A percentile compares a stretch with the other conserved stretches of the same genome.
Evolutionary conservation across 1,140 invertebrate species (phyloP).

Genomic region (Alviniconcha marisindica): DNA sequence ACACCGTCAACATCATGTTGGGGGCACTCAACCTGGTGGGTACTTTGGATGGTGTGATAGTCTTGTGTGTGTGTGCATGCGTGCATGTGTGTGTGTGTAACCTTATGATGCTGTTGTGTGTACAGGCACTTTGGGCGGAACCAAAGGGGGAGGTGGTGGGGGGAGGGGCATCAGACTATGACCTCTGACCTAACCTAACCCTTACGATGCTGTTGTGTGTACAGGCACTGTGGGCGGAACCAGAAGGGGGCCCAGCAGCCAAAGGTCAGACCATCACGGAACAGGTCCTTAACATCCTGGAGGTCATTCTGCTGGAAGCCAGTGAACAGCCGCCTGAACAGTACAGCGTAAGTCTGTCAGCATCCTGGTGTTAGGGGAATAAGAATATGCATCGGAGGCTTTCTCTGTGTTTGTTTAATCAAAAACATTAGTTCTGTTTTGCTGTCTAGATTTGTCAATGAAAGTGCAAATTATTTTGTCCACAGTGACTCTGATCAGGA

Average conservation of each 20-base stretch:
- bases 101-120: background rate
- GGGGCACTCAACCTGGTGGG: constrained; percentile 52
- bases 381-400: no score
- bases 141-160: constrained; percentile 65
- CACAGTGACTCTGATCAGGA: no score
- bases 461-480: no score
- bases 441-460: no score
- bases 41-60: no score
- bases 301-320: constrained; percentile 92
- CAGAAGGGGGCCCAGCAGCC: constrained; percentile 76
- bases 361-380: no score
- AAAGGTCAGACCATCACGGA: constrained; percentile 83
- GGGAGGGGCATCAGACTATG: no score
- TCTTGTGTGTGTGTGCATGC: background rate
- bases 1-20: constrained; percentile 77
- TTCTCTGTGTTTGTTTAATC: no score
- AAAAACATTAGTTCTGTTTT: no score
- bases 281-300: constrained; percentile 88
- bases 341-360: constrained; percentile 67
- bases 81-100: background rate
- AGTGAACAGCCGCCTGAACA: constrained; percentile 81
- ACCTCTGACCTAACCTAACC: background rate
- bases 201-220: constrained; percentile 1
- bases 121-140: constrained; percentile 72
- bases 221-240: constrained; percentile 73